Conservation (phyloP, 2,797 vertebrate genomes). For the Tapirus indicus region DNA sequence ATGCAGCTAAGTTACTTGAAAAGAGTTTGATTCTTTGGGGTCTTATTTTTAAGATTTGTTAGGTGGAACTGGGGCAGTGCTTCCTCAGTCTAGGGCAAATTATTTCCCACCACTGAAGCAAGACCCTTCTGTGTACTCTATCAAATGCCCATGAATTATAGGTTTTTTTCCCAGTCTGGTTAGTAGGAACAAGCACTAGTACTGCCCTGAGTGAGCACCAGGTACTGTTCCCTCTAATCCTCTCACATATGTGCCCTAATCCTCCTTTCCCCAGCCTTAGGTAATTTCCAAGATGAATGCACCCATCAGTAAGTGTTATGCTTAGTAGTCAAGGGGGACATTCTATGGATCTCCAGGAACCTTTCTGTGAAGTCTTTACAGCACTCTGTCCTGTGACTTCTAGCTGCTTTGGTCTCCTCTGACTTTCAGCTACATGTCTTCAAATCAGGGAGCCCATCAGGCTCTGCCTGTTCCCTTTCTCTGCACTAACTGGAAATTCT, state of each 20-base stretch:
- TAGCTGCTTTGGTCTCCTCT: background rate
- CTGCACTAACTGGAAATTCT: background rate
- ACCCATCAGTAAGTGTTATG: background rate
- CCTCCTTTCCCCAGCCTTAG: background rate
- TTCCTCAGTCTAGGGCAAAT: background rate
- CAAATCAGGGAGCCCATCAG: too few species aligned
- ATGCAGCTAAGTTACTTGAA: background rate
- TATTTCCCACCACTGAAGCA: background rate
- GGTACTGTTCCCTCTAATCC: background rate
- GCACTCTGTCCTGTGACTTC: background rate
- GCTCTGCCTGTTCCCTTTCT: background rate
- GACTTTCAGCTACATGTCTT: background rate
- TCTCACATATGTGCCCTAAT: background rate
- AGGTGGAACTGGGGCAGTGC: background rate
- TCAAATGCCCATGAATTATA: background rate
- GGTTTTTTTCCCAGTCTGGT: background rate
- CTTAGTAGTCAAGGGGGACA: background rate
- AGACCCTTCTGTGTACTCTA: background rate
- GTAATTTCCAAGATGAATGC: background rate
- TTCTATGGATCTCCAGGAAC: background rate
- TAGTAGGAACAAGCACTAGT: background rate
- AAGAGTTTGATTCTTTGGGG: background rate
- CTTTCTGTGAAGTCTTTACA: background rate
- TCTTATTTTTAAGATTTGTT: background rate
- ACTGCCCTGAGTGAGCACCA: background rate